Percentiles rank a stretch among this genome's conserved stretches.
Conservation (phyloP, 1,140 invertebrate species). For the Heterodera schachtii region DNA sequence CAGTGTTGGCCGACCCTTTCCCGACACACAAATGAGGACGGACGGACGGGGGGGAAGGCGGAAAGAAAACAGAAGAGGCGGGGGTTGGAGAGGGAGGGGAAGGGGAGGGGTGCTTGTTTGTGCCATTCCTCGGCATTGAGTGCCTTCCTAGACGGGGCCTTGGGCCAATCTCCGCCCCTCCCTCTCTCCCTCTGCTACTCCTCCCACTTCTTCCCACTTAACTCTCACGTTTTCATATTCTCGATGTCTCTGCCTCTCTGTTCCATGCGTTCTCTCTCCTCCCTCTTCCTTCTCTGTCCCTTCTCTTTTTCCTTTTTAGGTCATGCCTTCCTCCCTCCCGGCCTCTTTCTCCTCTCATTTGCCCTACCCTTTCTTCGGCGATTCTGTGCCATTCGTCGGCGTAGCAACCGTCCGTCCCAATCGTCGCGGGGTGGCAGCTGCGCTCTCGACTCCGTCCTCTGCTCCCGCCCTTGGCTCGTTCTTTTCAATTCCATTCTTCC, state of each 20-base stretch:
- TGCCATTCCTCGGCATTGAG: neutral
- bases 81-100: neutral
- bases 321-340: neutral
- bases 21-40: constrained; percentile 6
- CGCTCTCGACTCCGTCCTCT: neutral
- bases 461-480: neutral
- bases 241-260: neutral
- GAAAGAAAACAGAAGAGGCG: neutral
- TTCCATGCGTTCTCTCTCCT: neutral
- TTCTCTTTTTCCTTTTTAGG: neutral
- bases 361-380: neutral
- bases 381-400: constrained; percentile 1
- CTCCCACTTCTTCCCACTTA: neutral
- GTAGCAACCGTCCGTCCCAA: neutral
- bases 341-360: neutral
- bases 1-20: neutral
- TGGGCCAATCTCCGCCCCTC: neutral
- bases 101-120: constrained; percentile 6
- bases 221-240: neutral
- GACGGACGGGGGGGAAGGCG: neutral
- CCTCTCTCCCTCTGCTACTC: neutral
- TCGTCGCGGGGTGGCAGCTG: constrained; percentile 15
- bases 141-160: neutral
- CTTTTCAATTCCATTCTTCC: neutral
- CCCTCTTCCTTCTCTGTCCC: neutral